phyloP scores from a whole-genome alignment of 2,888 invertebrate species.

The Archips crataeganus region DNA sequence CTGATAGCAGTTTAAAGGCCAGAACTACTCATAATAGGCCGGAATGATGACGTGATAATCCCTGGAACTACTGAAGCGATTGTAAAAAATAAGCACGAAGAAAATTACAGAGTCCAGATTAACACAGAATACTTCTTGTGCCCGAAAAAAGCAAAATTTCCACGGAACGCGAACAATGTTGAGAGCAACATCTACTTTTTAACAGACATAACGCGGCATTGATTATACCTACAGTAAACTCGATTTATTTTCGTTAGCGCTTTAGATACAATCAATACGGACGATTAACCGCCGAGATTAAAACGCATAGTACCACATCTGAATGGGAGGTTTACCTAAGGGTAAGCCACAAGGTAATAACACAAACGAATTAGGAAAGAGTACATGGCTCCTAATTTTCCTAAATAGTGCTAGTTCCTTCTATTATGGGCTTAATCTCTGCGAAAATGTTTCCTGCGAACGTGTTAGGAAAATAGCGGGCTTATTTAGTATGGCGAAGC shows the following conservation, averaged over 20 bases:
- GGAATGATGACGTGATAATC: no score
- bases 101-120: no score
- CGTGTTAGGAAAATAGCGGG: slow-evolving; percentile 25
- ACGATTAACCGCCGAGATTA: slow-evolving; percentile 10
- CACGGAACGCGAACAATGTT: no score
- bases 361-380: slow-evolving; percentile 44
- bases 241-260: neutral
- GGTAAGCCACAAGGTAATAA: slow-evolving; percentile 41
- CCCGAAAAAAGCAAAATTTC: no score
- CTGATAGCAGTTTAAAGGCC: no score
- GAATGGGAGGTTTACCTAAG: slow-evolving; percentile 31
- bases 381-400: slow-evolving; percentile 42
- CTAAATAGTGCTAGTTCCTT: slow-evolving; percentile 44
- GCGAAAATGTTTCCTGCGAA: slow-evolving; percentile 41
- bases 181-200: no score
- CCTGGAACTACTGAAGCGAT: no score
- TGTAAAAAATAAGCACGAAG: no score
- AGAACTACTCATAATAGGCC: no score
- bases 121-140: no score
- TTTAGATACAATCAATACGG: neutral
- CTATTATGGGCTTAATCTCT: slow-evolving; percentile 44
- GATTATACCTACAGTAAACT: no score
- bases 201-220: no score
- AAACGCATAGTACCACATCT: slow-evolving; percentile 21
- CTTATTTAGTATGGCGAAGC: slow-evolving; percentile 28